Conservation (phyloP, 2,888 invertebrate species). For the Drosophila kanekoi region DNA sequence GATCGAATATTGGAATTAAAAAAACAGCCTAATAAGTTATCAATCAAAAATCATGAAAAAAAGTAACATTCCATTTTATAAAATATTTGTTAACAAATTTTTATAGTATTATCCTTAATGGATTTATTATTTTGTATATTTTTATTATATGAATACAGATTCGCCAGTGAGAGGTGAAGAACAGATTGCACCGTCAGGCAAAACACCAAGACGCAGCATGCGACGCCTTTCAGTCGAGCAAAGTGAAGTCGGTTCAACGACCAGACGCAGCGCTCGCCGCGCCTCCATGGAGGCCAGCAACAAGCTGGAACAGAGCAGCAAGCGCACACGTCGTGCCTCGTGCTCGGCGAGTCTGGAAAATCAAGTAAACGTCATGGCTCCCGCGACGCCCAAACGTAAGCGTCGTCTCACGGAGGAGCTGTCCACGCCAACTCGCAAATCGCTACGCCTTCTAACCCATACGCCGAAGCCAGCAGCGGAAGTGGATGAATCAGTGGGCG, state of each 20-base stretch:
- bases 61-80: background rate
- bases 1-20: background rate
- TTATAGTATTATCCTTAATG: background rate
- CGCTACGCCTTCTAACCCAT: slow-evolving; percentile 38
- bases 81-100: background rate
- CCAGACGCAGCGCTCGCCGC: slow-evolving; percentile 49
- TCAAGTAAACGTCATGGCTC: background rate
- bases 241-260: slow-evolving; percentile 22
- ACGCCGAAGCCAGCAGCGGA: slow-evolving; percentile 48
- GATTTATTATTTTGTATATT: background rate
- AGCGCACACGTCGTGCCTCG: slow-evolving; percentile 51
- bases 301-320: slow-evolving; percentile 19
- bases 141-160: background rate
- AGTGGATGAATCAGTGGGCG: slow-evolving; percentile 65
- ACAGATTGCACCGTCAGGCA: slow-evolving; percentile 9
- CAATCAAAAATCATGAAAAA: background rate
- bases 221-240: slow-evolving; percentile 43
- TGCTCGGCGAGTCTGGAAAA: slow-evolving; percentile 38
- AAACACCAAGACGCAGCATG: slow-evolving; percentile 40
- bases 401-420: slow-evolving; percentile 48
- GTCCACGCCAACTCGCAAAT: slow-evolving; percentile 50
- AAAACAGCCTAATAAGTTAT: no score
- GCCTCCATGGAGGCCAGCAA: slow-evolving; percentile 42
- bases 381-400: slow-evolving; percentile 51
- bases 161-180: background rate